These are phyloP conservation scores for Hemicordylus capensis DNA, from an alignment of 2,113 vertebrate genomes.

Conservation along the genomic window DNA sequence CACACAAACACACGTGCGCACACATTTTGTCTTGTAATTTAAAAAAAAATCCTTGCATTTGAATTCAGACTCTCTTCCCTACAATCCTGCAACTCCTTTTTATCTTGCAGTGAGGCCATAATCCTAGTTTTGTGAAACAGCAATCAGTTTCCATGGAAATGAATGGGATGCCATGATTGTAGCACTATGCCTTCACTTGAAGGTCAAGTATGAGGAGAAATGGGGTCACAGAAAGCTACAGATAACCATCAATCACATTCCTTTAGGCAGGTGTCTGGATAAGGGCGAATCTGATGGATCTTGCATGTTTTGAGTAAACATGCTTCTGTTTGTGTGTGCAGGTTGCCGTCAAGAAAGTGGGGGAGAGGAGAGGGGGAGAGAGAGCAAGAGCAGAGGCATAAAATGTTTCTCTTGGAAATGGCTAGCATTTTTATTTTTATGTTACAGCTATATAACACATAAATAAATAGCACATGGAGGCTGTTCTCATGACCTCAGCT, in stretches of 20 bases:
- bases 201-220: conserved; percentile 17
- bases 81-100: conserved; percentile 19
- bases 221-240: conserved; percentile 26
- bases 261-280: not conserved
- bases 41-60: not conserved
- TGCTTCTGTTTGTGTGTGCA: too few relatives aligned
- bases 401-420: not conserved
- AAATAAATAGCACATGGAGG: too few relatives aligned
- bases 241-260: conserved; percentile 4
- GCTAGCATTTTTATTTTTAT: not conserved
- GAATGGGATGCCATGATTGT: conserved; percentile 50
- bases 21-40: conserved; percentile 5
- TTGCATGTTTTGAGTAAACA: not conserved
- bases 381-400: too few relatives aligned
- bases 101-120: conserved; percentile 40
- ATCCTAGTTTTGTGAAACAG: conserved; percentile 13
- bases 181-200: conserved; percentile 45
- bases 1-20: too few relatives aligned
- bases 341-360: too few relatives aligned
- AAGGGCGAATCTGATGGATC: not conserved
- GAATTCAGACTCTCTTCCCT: conserved; percentile 21
- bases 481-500: too few relatives aligned
- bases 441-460: too few relatives aligned
- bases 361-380: not conserved
- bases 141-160: conserved; percentile 67